phyloP scores from a whole-genome alignment of 2,113 vertebrate species.

The Thymallus thymallus region DNA sequence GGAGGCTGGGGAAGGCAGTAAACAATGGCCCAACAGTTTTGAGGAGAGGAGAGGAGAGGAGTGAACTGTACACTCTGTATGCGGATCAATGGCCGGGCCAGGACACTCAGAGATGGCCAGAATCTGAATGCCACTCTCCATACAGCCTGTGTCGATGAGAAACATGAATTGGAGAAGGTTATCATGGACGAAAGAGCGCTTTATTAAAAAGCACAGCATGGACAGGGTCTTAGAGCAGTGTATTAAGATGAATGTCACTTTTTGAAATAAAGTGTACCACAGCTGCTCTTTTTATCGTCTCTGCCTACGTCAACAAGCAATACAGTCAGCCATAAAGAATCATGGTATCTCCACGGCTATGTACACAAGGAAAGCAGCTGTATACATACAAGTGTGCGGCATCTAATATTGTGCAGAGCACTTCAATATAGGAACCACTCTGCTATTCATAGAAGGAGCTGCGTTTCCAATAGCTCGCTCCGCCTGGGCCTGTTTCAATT shows the following conservation, averaged over 20 bases:
- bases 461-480: conserved; percentile 49
- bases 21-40: conserved; percentile 58
- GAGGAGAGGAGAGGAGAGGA: conserved; percentile 1
- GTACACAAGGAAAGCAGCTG: conserved; percentile 54
- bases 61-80: conserved; percentile 6
- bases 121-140: conserved; percentile 6
- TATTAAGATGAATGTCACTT: conserved; percentile 61
- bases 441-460: conserved; percentile 60
- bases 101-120: not conserved
- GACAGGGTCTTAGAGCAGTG: conserved; percentile 49
- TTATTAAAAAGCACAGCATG: conserved; percentile 49
- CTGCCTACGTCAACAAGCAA: conserved; percentile 59
- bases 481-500: conserved; percentile 61
- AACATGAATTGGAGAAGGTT: conserved; percentile 23
- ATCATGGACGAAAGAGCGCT: conserved; percentile 42
- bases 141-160: not conserved
- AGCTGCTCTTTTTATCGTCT: conserved; percentile 74
- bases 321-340: conserved; percentile 56
- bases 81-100: conserved; percentile 10
- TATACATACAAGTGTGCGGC: conserved; percentile 62
- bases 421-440: conserved; percentile 68
- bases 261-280: conserved; percentile 58
- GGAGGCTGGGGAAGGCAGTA: conserved; percentile 55
- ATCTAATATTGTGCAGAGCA: conserved; percentile 54
- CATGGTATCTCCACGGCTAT: conserved; percentile 53